Evolutionary conservation across 2,113 vertebrate genomes (phyloP).

Genomic region (Pelecanoides urinatrix): DNA sequence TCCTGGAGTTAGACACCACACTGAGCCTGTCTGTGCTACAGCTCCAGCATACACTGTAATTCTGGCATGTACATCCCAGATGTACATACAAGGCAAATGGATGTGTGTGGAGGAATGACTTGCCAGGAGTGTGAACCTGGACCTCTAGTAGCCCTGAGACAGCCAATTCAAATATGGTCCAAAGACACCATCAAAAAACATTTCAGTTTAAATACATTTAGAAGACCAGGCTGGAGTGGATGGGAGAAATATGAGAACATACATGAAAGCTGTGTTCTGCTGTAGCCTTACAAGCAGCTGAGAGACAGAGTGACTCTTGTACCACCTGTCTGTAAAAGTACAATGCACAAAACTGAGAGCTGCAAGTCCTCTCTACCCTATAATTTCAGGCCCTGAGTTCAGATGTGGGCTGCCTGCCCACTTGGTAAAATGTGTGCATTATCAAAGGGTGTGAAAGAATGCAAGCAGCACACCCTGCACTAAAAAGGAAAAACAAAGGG

Average conservation of each 20-base stretch:
- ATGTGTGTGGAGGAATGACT: neutral
- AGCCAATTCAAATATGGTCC: neutral
- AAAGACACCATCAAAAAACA: neutral
- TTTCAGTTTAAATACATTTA: neutral
- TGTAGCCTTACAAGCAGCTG: neutral
- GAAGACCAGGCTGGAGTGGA: neutral
- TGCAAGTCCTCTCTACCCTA: neutral
- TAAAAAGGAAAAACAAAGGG: neutral
- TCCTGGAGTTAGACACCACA: neutral
- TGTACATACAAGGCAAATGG: neutral
- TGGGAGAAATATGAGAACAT: neutral
- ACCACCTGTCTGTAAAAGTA: neutral
- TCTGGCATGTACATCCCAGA: neutral
- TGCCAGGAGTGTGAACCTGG: neutral
- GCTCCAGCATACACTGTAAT: neutral
- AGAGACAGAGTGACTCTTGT: neutral
- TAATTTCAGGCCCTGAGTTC: neutral
- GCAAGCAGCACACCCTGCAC: neutral
- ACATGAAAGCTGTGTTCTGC: neutral
- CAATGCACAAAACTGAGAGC: neutral
- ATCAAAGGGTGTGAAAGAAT: neutral
- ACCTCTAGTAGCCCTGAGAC: neutral
- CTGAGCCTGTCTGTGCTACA: neutral
- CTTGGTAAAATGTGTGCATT: neutral
- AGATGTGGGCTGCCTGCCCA: neutral